Evolutionary conservation across 35 echinoderm and acorn worm species (phyloP), one percentile per base, ranked within the genome.

Genomic region (Lytechinus pictus): DNA sequence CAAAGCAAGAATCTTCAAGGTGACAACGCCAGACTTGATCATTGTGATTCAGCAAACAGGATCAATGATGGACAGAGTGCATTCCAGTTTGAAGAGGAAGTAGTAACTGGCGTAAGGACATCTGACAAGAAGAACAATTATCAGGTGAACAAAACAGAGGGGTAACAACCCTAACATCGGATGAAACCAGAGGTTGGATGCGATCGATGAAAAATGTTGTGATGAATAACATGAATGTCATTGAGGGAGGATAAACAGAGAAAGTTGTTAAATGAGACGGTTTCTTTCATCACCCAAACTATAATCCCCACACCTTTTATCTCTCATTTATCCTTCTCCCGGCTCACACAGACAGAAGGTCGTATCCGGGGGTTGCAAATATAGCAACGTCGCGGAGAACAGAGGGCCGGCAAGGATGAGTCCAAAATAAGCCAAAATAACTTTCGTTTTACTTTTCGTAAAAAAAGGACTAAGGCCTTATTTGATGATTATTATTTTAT

Each of bases 211-310:
- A 58, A 79, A 79, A 24, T 79, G 66, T 16, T 19, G 16, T 16
- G 66, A 79, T 79, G 66, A 79, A 79, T 79, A 79, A 79, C 3
- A 79, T 79, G 66, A 79, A 79, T 79, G 66, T 79, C 66, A 79
- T 79, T 79, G 66, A 79, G 66, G n/a, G 14, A 79, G 66, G 66
- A 79, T 79, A 14, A 79, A 79, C 66, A 79, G 19, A 24, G 66
- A 79, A 79, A 79, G 66, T 79, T 7, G 19, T 79, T 79, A 79
- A 79, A 19, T 79, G 66, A 79, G 19, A 79, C 19, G 66, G 66
- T 24, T 79, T 79, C 66, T 79, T 79, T 79, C 66, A 79, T 79
- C 66, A 14, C n/a, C 66, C 21, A 5, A 19, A 7, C 5, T 16
- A n/a, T 79, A 79, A 79, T 79, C 66, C 66, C 3, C 19, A 24